Conservation (phyloP, 2,797 vertebrate species). For the Heliangelus exortis region DNA sequence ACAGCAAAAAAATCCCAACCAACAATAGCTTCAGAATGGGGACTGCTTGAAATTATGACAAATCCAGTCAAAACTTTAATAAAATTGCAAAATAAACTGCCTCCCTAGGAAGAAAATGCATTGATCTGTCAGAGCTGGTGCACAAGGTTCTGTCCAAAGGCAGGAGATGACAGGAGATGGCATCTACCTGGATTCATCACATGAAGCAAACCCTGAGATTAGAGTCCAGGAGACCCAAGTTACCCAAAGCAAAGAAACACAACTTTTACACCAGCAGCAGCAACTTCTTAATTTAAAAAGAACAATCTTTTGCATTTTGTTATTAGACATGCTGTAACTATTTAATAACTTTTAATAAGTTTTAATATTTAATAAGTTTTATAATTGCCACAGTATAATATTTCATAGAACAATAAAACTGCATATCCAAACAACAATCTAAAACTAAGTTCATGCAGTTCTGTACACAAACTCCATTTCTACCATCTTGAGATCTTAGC, state of each 20-base stretch:
- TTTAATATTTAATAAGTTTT: background rate
- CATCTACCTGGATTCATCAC: background rate
- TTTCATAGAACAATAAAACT: conserved; percentile 53
- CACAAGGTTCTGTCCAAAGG: background rate
- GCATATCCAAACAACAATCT: background rate
- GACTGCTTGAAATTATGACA: background rate
- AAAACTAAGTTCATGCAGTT: conserved; percentile 19
- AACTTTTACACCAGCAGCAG: background rate
- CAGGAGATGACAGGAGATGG: background rate
- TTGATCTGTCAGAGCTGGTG: background rate
- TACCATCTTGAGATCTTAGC: conserved; percentile 46
- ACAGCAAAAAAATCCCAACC: too few species aligned
- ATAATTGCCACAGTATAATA: background rate
- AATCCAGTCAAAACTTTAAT: background rate
- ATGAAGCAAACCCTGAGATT: background rate
- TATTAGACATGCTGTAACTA: background rate
- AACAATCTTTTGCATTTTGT: background rate
- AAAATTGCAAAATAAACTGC: background rate
- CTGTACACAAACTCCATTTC: conserved; percentile 39
- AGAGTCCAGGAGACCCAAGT: background rate
- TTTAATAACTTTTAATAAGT: background rate
- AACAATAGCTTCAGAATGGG: background rate
- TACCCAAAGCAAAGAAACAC: background rate
- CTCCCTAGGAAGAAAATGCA: background rate
- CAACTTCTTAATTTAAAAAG: background rate